These are phyloP conservation scores for Phrynocephalus vlangalii DNA, from an alignment of 2,797 vertebrate species.

Conservation along the genomic window DNA sequence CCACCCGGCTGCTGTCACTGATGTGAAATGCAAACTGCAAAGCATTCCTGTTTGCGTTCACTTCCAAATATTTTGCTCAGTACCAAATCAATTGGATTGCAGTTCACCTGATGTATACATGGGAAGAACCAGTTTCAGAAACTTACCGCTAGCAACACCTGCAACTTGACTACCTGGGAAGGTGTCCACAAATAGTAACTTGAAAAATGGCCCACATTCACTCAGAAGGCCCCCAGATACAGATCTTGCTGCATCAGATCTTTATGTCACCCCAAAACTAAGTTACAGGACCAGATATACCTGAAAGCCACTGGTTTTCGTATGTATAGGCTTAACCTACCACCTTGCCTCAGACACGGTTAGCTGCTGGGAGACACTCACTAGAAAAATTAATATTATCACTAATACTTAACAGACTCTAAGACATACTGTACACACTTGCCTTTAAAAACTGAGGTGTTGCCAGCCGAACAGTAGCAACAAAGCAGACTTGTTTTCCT, in stretches of 20 bases:
- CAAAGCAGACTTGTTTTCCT: slow-evolving; percentile 80
- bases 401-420: neutral
- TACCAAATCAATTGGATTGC: neutral
- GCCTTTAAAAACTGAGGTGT: slow-evolving; percentile 85
- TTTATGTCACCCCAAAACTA: neutral
- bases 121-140: neutral
- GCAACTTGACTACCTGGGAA: neutral
- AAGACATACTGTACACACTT: slow-evolving; percentile 21
- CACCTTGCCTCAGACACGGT: neutral
- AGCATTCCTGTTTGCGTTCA: neutral
- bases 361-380: neutral
- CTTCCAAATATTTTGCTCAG: neutral
- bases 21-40: neutral
- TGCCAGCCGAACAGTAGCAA: slow-evolving; percentile 83
- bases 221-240: neutral
- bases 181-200: neutral
- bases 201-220: neutral
- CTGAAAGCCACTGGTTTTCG: neutral
- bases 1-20: neutral
- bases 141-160: neutral
- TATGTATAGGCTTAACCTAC: neutral
- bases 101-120: neutral
- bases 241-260: neutral
- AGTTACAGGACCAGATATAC: neutral
- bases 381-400: slow-evolving; percentile 14